Evolutionary conservation across 2,113 vertebrate species (phyloP), one percentile per base, ranked within the genome.

Genomic region (Rostratula benghalensis): DNA sequence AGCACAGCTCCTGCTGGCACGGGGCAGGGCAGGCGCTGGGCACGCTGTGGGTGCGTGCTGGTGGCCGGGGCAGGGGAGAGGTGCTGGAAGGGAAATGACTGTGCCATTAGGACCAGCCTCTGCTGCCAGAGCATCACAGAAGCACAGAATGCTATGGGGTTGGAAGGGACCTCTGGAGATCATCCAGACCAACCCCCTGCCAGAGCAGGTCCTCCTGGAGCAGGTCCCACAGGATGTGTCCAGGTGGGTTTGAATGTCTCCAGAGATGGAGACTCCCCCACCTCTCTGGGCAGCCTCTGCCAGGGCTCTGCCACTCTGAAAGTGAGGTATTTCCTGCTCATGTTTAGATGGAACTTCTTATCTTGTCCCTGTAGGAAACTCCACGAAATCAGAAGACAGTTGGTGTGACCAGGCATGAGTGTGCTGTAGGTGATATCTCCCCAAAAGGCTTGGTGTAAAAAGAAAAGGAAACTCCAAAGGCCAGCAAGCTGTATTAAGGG

Each of bases 351-450:
- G 45, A 46, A 46, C 45, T 46, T 46, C 45, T 46, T 46, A 46
- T 19, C 45, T 46, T 46, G 14, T 9, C 31, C 4, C 43, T 4
- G 0, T 1, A 7, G 1, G 18, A 39, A 70, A 45, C 16, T 4
- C 31, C 25, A 14, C 11, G 16, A 9, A 30, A 31, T 37, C 64
- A 15, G 2, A 2, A 56, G 76, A 17, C 13, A 11, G 17, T 8
- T 43, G 46, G 5, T 20, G 10, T n/a, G 13, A 61, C 67, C 0
- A 3, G 51, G 53, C 53, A 46, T 37, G 6, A 33, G 45, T 9
- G 24, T 76, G 50, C 65, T 50, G 65, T 4, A 6, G n/a, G 31
- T 1, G 1, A 15, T 53, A 64, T 28, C 22, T 8, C 54, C 35
- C 31, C 22, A 28, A 45, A 81, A 33, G 16, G 0, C 25, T 16